phyloP scores from a whole-genome alignment of 2,888 invertebrate species.

The Lycophotia porphyrea region DNA sequence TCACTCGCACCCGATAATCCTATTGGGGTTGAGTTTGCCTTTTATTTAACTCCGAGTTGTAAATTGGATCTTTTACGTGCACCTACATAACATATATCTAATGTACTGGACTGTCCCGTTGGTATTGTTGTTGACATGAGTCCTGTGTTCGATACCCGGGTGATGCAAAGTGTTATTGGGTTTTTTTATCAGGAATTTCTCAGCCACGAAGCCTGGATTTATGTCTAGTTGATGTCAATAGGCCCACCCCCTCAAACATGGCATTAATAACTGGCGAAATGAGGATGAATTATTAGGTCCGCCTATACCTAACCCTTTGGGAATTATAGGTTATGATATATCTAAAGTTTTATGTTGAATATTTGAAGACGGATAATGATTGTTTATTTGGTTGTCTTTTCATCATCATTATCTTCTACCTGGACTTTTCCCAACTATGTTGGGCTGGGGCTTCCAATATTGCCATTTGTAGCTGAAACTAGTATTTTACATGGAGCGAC shows the following conservation, averaged over 20 bases:
- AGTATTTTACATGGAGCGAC: not conserved
- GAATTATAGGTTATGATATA: too few species aligned
- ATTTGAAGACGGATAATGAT: not conserved
- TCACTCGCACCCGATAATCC: conserved; percentile 65
- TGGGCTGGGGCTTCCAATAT: too few species aligned
- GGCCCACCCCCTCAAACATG: not conserved
- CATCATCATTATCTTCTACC: not conserved
- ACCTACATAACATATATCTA: not conserved
- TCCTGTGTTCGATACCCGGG: not conserved
- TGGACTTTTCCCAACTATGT: not conserved
- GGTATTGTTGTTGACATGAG: not conserved
- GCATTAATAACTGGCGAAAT: not conserved
- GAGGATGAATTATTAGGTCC: too few species aligned
- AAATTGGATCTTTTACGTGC: conserved; percentile 40
- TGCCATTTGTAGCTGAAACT: too few species aligned
- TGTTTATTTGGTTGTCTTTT: not conserved
- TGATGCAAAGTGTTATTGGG: not conserved
- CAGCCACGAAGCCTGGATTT: not conserved
- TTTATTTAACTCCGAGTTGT: conserved; percentile 49
- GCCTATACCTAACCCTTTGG: too few species aligned
- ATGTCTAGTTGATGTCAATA: not conserved
- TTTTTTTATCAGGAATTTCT: not conserved
- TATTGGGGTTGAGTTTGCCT: conserved; percentile 54
- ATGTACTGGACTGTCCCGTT: not conserved
- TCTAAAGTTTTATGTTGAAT: conserved; percentile 6